phyloP scores from a whole-genome alignment of 2,888 invertebrate species.

The Eucera pruinosa region DNA sequence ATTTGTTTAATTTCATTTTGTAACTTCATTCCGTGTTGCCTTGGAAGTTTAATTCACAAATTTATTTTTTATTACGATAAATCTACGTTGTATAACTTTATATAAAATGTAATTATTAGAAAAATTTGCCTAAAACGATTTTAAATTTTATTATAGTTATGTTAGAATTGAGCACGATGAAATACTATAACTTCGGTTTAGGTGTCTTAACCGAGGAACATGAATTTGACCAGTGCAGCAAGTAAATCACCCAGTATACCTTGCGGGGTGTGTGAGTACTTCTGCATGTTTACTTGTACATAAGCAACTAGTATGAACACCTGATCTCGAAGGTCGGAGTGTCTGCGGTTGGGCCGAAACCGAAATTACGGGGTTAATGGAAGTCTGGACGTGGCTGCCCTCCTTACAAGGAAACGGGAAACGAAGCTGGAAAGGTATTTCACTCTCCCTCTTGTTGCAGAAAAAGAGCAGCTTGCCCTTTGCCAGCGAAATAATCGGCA shows the following conservation, averaged over 20 bases:
- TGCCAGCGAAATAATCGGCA: slow-evolving; percentile 38
- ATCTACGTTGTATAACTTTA: too few relatives aligned
- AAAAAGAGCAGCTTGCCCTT: slow-evolving; percentile 53
- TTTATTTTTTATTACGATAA: background rate
- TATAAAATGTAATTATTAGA: too few relatives aligned
- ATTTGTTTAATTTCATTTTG: background rate
- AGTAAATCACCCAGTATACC: slow-evolving; percentile 26
- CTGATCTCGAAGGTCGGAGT: slow-evolving; percentile 58
- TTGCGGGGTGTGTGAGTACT: slow-evolving; percentile 21
- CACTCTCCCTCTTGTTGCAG: slow-evolving; percentile 37
- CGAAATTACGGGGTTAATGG: slow-evolving; percentile 77
- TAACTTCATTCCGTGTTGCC: background rate
- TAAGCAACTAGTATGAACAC: slow-evolving; percentile 38
- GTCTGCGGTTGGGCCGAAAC: slow-evolving; percentile 71
- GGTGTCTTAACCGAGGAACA: background rate
- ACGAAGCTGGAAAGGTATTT: slow-evolving; percentile 41
- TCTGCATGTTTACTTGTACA: slow-evolving; percentile 35
- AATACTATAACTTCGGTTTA: background rate
- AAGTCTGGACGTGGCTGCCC: slow-evolving; percentile 60
- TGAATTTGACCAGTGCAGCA: slow-evolving; percentile 4
- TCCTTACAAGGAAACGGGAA: slow-evolving; percentile 45
- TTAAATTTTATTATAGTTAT: too few relatives aligned
- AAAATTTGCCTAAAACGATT: background rate
- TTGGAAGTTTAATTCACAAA: background rate
- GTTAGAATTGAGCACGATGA: background rate